Percentiles rank a stretch among this genome's conserved stretches.
Conservation (phyloP, 2,797 vertebrate species). For the Melanotaenia parkinsoni region DNA sequence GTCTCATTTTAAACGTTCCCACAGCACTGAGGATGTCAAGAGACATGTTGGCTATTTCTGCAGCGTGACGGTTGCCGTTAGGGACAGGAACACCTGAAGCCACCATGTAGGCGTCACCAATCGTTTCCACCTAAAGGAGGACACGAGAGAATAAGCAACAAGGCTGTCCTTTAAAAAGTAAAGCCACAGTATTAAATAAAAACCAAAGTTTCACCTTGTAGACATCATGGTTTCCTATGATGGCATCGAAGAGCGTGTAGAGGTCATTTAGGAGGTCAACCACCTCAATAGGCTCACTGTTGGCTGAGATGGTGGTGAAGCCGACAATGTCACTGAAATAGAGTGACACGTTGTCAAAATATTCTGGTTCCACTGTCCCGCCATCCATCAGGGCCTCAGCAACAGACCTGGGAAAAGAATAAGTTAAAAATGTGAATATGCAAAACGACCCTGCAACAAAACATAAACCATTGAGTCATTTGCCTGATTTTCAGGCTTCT, state of each 20-base stretch:
- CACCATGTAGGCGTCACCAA: constrained; percentile 93
- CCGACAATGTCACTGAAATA: constrained; percentile 88
- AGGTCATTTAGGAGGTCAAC: constrained; percentile 86
- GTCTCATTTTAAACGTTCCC: constrained; percentile 91
- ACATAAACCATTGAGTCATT: too few species aligned
- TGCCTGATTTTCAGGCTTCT: too few species aligned
- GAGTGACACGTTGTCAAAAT: constrained; percentile 82
- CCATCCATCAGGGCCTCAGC: constrained; percentile 82
- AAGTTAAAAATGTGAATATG: neutral
- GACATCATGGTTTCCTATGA: constrained; percentile 85
- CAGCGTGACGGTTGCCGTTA: constrained; percentile 87
- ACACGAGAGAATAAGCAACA: neutral
- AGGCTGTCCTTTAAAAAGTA: neutral
- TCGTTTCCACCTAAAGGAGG: constrained; percentile 84
- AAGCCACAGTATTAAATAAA: neutral
- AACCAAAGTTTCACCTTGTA: constrained; percentile 76
- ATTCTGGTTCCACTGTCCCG: constrained; percentile 76
- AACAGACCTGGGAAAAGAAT: constrained; percentile 73
- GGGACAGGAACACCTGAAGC: constrained; percentile 88
- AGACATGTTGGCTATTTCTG: constrained; percentile 92
- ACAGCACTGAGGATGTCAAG: constrained; percentile 92
- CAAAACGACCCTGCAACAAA: too few species aligned
- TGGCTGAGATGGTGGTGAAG: constrained; percentile 86
- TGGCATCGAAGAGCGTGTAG: constrained; percentile 84
- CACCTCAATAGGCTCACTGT: constrained; percentile 86